phyloP scores from a whole-genome alignment of 2,797 vertebrate species.

The Danio tinwini region DNA sequence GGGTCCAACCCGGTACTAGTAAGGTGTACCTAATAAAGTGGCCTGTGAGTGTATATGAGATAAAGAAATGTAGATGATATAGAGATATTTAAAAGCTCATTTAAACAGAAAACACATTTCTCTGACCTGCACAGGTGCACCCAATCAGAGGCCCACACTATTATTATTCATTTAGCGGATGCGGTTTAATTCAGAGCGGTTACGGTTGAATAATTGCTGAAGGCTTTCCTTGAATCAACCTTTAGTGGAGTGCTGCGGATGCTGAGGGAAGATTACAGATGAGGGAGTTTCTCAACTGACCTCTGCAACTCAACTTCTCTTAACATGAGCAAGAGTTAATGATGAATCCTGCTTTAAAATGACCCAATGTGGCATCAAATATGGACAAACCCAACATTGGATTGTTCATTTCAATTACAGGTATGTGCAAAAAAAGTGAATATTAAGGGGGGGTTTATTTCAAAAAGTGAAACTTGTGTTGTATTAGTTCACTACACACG shows the following conservation, averaged over 20 bases:
- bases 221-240: conserved; percentile 38
- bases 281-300: background rate
- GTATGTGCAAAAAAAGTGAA: no score
- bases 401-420: no score
- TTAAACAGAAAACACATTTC: background rate
- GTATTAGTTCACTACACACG: no score
- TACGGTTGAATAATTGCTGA: background rate
- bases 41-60: no score
- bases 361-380: no score
- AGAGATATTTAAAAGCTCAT: no score
- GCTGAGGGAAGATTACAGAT: background rate
- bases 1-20: no score
- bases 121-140: conserved; percentile 3
- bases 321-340: background rate
- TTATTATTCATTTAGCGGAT: conserved; percentile 19
- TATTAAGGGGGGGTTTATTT: no score
- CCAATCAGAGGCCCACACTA: background rate
- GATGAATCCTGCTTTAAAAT: background rate
- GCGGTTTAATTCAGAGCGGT: background rate
- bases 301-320: conserved; percentile 1
- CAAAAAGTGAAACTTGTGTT: no score
- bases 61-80: no score
- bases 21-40: no score
- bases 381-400: no score
- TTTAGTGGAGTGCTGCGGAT: background rate